Conservation (phyloP, 1,140 invertebrate genomes). For the Drosophila ogumai region DNA sequence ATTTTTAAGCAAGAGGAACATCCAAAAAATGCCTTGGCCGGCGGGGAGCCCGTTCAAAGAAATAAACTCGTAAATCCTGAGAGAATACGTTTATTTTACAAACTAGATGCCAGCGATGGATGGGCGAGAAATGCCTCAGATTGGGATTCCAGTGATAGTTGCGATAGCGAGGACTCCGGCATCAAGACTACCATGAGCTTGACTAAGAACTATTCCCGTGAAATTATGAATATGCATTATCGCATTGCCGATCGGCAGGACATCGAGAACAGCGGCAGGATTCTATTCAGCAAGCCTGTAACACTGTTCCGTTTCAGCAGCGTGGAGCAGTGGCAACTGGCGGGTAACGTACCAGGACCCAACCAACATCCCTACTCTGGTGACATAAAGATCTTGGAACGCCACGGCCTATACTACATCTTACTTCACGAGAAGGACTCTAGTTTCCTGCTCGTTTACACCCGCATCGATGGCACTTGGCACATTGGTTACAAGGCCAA, state of each 20-base stretch:
- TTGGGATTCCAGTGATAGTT: conserved; percentile 19
- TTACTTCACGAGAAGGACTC: conserved; percentile 41
- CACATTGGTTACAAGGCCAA: conserved; percentile 30
- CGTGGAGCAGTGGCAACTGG: conserved; percentile 26
- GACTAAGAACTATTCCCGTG: no score
- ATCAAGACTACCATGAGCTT: neutral
- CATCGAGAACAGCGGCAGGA: conserved; percentile 7
- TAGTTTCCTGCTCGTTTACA: conserved; percentile 29
- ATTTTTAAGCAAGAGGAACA: conserved; percentile 1
- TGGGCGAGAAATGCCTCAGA: neutral
- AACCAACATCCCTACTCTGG: conserved; percentile 2
- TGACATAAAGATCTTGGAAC: conserved; percentile 37
- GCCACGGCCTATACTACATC: conserved; percentile 11
- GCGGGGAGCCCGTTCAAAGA: conserved; percentile 1
- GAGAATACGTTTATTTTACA: neutral
- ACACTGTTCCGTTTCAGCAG: conserved; percentile 31
- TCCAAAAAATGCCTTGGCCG: neutral
- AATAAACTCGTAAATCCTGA: neutral
- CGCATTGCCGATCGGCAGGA: neutral
- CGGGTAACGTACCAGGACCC: neutral
- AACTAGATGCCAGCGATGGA: conserved; percentile 18
- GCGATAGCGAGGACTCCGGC: conserved; percentile 23
- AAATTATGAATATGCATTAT: neutral
- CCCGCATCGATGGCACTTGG: conserved; percentile 31
- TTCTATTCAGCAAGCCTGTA: conserved; percentile 25